A percentile compares a stretch with the other conserved stretches of the same genome.
phyloP scores from a whole-genome alignment of 1,140 invertebrate genomes.

The Drosophila biarmipes region DNA sequence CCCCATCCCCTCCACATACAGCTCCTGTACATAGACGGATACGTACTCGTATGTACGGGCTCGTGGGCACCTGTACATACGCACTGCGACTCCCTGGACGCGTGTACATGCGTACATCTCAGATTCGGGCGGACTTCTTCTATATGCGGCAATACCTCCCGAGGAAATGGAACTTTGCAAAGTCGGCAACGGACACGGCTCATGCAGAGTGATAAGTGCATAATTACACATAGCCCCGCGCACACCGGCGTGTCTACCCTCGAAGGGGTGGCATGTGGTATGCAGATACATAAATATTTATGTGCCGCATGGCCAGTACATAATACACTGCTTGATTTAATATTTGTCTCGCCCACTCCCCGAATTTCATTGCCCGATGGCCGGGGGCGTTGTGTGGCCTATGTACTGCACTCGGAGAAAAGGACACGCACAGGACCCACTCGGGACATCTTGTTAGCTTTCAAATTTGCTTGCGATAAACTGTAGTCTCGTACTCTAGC shows the following conservation, averaged over 20 bases:
- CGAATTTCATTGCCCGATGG: conserved; percentile 49
- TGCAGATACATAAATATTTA: conserved; percentile 34
- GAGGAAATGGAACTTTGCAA: conserved; percentile 70
- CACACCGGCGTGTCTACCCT: conserved; percentile 21
- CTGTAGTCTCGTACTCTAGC: too few relatives aligned
- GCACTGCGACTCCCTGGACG: conserved; percentile 50
- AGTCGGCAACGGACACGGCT: conserved; percentile 43
- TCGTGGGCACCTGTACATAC: conserved; percentile 50
- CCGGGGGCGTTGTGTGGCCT: conserved; percentile 39
- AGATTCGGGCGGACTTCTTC: conserved; percentile 48
- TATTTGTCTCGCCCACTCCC: conserved; percentile 57
- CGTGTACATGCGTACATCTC: conserved; percentile 57
- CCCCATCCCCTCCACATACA: conserved; percentile 51
- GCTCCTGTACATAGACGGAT: conserved; percentile 46
- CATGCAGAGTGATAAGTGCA: conserved; percentile 47
- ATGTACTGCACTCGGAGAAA: conserved; percentile 42
- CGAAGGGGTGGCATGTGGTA: conserved; percentile 14
- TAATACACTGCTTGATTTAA: conserved; percentile 63
- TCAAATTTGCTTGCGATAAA: too few relatives aligned
- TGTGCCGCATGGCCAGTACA: conserved; percentile 23
- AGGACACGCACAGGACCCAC: not conserved
- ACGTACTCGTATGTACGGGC: conserved; percentile 22
- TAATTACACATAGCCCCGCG: conserved; percentile 47
- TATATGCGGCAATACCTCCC: conserved; percentile 60
- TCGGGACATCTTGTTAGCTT: too few relatives aligned